These are phyloP conservation scores for Atta colombica DNA, from an alignment of 1,140 invertebrate species.

Conservation along the genomic window DNA sequence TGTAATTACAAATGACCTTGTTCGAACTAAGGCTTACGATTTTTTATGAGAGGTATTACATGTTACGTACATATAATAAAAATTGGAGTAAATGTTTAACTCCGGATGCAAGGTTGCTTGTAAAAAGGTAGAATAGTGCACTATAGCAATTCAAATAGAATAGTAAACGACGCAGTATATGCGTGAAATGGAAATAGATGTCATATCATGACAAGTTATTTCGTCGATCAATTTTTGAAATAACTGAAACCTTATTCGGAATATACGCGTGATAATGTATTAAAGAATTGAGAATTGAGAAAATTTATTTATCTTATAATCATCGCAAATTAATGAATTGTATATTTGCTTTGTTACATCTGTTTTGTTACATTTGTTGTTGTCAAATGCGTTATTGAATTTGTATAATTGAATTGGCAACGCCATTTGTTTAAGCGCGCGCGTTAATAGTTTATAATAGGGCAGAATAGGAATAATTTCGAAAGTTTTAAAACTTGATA, in stretches of 20 bases:
- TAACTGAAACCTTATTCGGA: conserved; percentile 40
- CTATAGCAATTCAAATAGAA: conserved; percentile 42
- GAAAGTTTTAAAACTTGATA: neutral
- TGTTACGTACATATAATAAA: conserved; percentile 77
- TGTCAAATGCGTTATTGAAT: conserved; percentile 8
- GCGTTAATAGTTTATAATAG: conserved; percentile 13
- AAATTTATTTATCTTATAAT: conserved; percentile 15
- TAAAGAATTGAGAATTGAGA: neutral
- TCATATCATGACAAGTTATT: conserved; percentile 62
- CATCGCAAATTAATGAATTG: neutral
- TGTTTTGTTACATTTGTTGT: conserved; percentile 36
- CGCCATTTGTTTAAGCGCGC: neutral
- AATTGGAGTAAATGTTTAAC: conserved; percentile 77
- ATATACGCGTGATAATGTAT: conserved; percentile 21
- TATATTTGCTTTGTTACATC: conserved; percentile 19
- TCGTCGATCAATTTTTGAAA: conserved; percentile 49
- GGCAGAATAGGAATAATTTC: neutral
- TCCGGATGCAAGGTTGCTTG: conserved; percentile 84
- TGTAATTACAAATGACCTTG: conserved; percentile 80
- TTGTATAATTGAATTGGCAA: conserved; percentile 19
- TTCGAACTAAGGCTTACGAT: conserved; percentile 82
- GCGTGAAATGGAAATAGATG: conserved; percentile 51
- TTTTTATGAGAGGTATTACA: conserved; percentile 81
- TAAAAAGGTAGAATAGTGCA: conserved; percentile 74
- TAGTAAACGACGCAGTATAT: conserved; percentile 55